Evolutionary conservation across 2,888 invertebrate species (phyloP), one percentile per base, ranked within the genome.

Genomic region (Eristalis arbustorum): DNA sequence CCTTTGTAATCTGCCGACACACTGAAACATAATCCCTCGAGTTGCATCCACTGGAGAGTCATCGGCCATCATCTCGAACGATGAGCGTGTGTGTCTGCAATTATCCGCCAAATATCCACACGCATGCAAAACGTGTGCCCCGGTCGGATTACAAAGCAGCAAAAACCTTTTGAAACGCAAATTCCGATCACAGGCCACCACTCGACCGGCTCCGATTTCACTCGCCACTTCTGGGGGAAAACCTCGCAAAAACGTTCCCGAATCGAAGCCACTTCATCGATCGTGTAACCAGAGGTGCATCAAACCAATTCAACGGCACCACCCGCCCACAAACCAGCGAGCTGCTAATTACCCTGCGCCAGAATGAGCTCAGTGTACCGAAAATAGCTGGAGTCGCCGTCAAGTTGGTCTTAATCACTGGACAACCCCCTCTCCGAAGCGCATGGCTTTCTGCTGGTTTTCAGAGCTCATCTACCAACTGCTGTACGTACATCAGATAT

Each of bases 391-490:
- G 0, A 40, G 28, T 40, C 42, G 10, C 62, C 31, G 2, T 6
- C 56, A 2, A 49, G 62, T 37, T 66, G 42, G 37, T 42, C 22
- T 59, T 66, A 76, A 77, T 77, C 76, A 72, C 23, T n/a, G 28
- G 67, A 76, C 49, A 75, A 66, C 49, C 31, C n/a, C 10, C 31
- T 31, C 31, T 4, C 31, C 31, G 31, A 6, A 1, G 31, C 8
- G 31, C 8, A 31, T 31, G 1, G 1, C 25, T 3, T 1, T 25
- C 2, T 25, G 25, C 25, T 25, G 25, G n/a, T n/a, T n/a, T n/a
- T n/a, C n/a, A n/a, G n/a, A n/a, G n/a, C n/a, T n/a, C n/a, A n/a
- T n/a, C n/a, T n/a, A n/a, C n/a, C n/a, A n/a, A n/a, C n/a, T n/a
- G n/a, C n/a, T n/a, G n/a, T n/a, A n/a, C n/a, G n/a, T n/a, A n/a